Evolutionary conservation across 2,888 invertebrate genomes (phyloP).

Genomic region (Lithophane semibrunnea): DNA sequence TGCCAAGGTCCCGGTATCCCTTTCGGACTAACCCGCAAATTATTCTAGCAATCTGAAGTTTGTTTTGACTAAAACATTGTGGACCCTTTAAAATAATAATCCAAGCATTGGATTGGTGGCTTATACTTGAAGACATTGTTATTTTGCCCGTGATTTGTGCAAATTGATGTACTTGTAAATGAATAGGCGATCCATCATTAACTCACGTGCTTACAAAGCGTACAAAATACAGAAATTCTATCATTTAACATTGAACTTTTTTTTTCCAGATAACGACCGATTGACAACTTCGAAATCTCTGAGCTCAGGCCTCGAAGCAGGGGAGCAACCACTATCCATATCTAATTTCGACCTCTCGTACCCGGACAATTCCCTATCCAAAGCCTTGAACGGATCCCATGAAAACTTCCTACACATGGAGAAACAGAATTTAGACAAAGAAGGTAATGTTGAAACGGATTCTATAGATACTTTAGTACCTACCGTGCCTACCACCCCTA

Average conservation of each 20-base stretch:
- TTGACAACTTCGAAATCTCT: slow-evolving; percentile 79
- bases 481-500: slow-evolving; percentile 56
- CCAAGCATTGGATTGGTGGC: background rate
- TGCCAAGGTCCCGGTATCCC: too few species aligned
- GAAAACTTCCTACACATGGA: slow-evolving; percentile 81
- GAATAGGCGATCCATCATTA: too few species aligned
- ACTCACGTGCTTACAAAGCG: background rate
- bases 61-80: background rate
- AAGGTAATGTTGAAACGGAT: slow-evolving; percentile 54
- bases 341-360: slow-evolving; percentile 81
- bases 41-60: background rate
- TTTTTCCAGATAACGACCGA: slow-evolving; percentile 73
- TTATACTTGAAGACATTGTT: background rate
- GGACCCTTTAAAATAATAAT: background rate
- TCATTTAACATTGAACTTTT: background rate
- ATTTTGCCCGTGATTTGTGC: background rate
- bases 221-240: background rate
- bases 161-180: background rate
- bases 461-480: slow-evolving; percentile 73
- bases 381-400: slow-evolving; percentile 79
- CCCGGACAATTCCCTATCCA: slow-evolving; percentile 62
- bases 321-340: slow-evolving; percentile 73
- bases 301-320: slow-evolving; percentile 78
- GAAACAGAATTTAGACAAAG: slow-evolving; percentile 71
- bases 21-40: too few species aligned